Base-by-base conservation (phyloP, 2,797 vertebrate genomes). In the Lithobates pipiens region DNA sequence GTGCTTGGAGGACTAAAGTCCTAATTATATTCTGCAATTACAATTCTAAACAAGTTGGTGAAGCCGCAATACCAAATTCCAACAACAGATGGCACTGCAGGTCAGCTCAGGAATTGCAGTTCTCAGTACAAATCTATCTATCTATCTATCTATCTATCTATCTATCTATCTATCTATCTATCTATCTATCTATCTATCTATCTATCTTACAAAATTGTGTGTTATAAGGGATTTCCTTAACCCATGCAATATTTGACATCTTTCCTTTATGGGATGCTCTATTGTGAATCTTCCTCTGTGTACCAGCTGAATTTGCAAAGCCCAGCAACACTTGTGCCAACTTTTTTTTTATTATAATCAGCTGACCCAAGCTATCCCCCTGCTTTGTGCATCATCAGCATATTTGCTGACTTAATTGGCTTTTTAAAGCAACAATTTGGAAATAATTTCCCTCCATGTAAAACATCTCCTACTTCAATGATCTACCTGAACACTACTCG, bases 331-430 rank as follows among this genome's bases (percentile, higher is more conserved):
- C 36, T 54, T n/a, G n/a, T 82, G 80, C 84, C 87, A 77, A 32
- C 61, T 88, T 27, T 85, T 5, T 74, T 81, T 70, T 71, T 44
- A 84, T 68, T 73, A 81, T 73, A 61, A 78, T 42, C 73, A 80
- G 27, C 61, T 73, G 80, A 82, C 70, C 80, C 70, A 27, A 73
- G 70, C 34, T 21, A 63, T 81, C 46, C 68, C 78, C 39, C 13
- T 8, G 68, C 46, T 61, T 72, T 63, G 50, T 63, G 54, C 73
- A 61, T 69, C 34, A 18, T 81, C 79, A 73, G 70, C 80, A 82
- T 65, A 63, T 63, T 32, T 82, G 54, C 70, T 74, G 54, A 63
- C 70, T 63, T 74, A 63, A 73, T 82, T 82, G 44, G 16, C 78
- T 80, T 80, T 71, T 81, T 72, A 72, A 74, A 72, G 69, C 46